These are phyloP conservation scores for Semaprochilodus insignis DNA, from an alignment of 2,797 vertebrate genomes.

Conservation along the genomic window DNA sequence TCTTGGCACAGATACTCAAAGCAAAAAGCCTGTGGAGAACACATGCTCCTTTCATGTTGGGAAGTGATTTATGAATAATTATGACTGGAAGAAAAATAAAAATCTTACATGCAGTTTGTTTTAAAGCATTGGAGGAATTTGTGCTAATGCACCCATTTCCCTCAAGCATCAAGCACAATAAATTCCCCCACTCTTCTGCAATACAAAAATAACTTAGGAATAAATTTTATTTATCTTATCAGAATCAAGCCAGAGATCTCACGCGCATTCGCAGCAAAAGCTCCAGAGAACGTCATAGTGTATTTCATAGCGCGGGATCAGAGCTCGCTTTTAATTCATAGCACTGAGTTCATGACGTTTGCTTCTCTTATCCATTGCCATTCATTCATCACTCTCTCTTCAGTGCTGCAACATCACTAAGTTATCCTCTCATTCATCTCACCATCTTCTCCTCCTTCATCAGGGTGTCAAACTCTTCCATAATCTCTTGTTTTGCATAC, in stretches of 20 bases:
- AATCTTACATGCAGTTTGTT: not conserved
- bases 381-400: not conserved
- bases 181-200: constrained; percentile 3
- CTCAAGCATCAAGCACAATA: constrained; percentile 1
- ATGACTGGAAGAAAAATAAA: not conserved
- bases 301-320: not conserved
- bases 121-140: constrained; percentile 6
- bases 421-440: not conserved
- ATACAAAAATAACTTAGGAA: constrained; percentile 38
- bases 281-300: not conserved
- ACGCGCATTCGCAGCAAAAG: not conserved
- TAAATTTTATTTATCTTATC: constrained; percentile 6
- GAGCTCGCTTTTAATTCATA: constrained; percentile 18
- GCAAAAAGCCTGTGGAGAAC: not conserved
- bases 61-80: not conserved
- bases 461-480: not conserved
- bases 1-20: not conserved
- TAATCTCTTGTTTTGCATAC: not conserved
- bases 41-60: not conserved
- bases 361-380: not conserved
- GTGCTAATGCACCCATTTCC: not conserved
- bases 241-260: constrained; percentile 4
- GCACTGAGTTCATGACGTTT: not conserved
- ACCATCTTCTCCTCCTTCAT: not conserved
- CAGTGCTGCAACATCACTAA: not conserved